These are phyloP conservation scores for Caenorhabditis sp. DNA, from an alignment of 2,888 invertebrate species.

Conservation along the genomic window DNA sequence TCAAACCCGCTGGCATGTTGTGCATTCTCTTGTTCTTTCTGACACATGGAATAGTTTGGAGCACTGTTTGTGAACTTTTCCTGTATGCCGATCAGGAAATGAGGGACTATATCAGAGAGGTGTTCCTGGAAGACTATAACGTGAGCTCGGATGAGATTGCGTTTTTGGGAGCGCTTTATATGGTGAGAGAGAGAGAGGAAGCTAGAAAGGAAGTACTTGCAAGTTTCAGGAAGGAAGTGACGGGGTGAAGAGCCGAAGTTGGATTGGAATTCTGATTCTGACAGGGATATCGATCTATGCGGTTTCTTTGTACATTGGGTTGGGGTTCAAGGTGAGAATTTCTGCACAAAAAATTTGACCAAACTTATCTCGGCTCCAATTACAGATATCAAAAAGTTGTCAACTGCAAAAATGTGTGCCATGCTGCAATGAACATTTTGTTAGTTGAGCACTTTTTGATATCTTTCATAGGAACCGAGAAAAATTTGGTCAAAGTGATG, in stretches of 20 bases:
- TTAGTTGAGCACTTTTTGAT: no score
- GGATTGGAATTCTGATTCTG: slow-evolving; percentile 43
- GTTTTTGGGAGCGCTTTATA: slow-evolving; percentile 44
- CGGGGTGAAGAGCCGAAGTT: slow-evolving; percentile 18
- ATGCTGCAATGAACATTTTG: no score
- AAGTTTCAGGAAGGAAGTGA: slow-evolving; percentile 39
- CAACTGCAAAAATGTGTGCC: no score
- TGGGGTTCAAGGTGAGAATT: slow-evolving; percentile 12
- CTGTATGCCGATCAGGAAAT: slow-evolving; percentile 43
- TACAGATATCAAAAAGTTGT: no score
- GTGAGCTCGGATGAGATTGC: slow-evolving; percentile 45
- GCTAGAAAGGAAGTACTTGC: no score
- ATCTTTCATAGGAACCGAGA: no score
- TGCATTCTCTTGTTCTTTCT: no score
- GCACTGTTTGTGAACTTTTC: slow-evolving; percentile 33
- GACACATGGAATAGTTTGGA: no score
- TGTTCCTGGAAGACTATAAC: slow-evolving; percentile 27
- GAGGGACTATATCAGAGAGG: slow-evolving; percentile 39
- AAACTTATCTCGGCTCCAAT: no score
- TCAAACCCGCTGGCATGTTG: no score
- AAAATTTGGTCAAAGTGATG: no score
- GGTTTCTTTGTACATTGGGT: slow-evolving; percentile 23
- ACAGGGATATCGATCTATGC: slow-evolving; percentile 54
- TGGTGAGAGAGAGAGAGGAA: slow-evolving; percentile 17
- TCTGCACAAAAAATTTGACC: background rate